Evolutionary conservation across 1,140 invertebrate genomes (phyloP).

Genomic region (Thalassaphorura encarpata): DNA sequence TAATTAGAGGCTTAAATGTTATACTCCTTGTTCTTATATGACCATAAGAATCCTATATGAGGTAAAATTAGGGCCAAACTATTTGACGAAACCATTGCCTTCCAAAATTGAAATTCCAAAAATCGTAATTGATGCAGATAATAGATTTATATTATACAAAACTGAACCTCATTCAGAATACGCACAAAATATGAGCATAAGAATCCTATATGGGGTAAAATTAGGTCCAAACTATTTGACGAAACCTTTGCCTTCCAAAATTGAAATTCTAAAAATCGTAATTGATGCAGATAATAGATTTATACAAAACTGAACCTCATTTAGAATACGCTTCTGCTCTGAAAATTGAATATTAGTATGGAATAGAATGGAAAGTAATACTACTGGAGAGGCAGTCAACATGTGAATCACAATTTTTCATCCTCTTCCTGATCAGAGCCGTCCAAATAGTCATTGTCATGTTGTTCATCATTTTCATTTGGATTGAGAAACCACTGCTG

Average conservation of each 20-base stretch:
- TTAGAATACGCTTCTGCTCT: background rate
- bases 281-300: background rate
- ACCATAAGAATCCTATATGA: too few species aligned
- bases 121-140: background rate
- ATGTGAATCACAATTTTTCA: background rate
- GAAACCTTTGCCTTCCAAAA: background rate
- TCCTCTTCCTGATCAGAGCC: constrained; percentile 13
- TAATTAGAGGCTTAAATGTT: too few species aligned
- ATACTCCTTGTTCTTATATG: too few species aligned
- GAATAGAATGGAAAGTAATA: background rate
- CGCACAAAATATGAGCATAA: too few species aligned
- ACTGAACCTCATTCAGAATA: background rate
- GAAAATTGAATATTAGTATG: background rate
- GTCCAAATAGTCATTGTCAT: constrained; percentile 11
- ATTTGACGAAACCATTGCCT: too few species aligned
- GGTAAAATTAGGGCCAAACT: too few species aligned
- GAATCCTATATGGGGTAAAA: too few species aligned
- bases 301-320: background rate
- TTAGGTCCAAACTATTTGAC: too few species aligned
- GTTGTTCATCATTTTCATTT: background rate
- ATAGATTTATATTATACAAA: background rate
- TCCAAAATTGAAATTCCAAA: background rate
- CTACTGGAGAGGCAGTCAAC: background rate
- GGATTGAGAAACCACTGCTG: constrained; percentile 2
- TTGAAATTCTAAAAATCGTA: background rate